Conservation (phyloP, 1,140 invertebrate species). For the Microvelia longipes region DNA sequence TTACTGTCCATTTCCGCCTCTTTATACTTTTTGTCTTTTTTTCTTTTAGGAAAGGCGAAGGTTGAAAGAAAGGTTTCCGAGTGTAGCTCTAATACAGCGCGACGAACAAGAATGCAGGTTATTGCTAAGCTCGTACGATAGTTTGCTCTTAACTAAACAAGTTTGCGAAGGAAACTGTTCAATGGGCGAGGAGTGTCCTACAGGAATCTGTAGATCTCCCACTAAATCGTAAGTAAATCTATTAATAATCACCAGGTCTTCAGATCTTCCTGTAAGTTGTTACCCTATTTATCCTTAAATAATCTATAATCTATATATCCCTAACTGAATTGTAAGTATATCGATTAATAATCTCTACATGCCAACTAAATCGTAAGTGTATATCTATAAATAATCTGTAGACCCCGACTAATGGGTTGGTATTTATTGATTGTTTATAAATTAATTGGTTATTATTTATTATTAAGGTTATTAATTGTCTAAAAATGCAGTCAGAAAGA, state of each 20-base stretch:
- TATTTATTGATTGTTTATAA: background rate
- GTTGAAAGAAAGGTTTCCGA: conserved; percentile 67
- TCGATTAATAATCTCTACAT: background rate
- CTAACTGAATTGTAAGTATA: background rate
- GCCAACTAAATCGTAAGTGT: background rate
- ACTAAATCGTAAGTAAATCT: conserved; percentile 33
- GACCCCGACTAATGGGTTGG: background rate
- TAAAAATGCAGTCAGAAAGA: no score
- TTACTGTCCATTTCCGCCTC: no score
- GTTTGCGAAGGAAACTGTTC: conserved; percentile 74
- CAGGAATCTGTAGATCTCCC: conserved; percentile 44
- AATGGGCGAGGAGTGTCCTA: conserved; percentile 67
- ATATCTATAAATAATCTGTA: background rate
- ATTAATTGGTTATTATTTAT: no score
- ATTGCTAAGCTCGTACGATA: conserved; percentile 66
- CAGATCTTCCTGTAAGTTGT: background rate
- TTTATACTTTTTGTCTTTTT: no score
- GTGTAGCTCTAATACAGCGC: conserved; percentile 48
- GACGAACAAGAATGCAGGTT: conserved; percentile 60
- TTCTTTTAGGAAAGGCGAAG: conserved; percentile 70
- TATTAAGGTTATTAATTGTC: no score
- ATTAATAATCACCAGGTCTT: background rate
- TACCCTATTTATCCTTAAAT: background rate
- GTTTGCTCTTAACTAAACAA: conserved; percentile 52
- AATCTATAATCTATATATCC: background rate